phyloP scores from a whole-genome alignment of 1,140 invertebrate species.

The Solen grandis region DNA sequence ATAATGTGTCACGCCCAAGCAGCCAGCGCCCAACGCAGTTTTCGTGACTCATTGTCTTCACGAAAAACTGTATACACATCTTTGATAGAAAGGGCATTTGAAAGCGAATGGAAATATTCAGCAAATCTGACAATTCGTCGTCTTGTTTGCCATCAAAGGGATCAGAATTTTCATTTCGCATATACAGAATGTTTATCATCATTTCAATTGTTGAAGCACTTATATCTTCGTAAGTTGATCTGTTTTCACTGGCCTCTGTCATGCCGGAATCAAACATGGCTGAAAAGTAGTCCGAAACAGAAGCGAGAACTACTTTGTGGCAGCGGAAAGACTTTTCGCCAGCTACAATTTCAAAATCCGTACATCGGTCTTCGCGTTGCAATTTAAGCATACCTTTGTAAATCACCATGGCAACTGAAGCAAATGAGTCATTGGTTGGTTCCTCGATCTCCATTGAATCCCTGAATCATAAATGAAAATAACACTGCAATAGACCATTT shows the following conservation, averaged over 20 bases:
- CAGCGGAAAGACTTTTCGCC: slow-evolving; percentile 62
- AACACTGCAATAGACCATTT: no score
- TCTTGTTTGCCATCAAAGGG: background rate
- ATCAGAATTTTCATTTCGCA: background rate
- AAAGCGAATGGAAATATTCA: slow-evolving; percentile 26
- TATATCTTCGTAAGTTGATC: slow-evolving; percentile 62
- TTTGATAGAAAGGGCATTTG: slow-evolving; percentile 28
- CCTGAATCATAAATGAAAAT: no score
- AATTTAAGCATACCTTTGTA: slow-evolving; percentile 10
- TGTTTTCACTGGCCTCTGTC: slow-evolving; percentile 56
- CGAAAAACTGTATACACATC: slow-evolving; percentile 21
- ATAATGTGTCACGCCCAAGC: background rate
- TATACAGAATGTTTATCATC: slow-evolving; percentile 55
- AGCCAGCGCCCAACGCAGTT: slow-evolving; percentile 38
- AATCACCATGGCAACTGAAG: background rate
- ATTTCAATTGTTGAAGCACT: slow-evolving; percentile 10
- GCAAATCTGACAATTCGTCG: slow-evolving; percentile 17
- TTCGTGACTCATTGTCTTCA: background rate
- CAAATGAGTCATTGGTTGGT: no score
- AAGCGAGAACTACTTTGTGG: slow-evolving; percentile 67
- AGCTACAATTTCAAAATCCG: slow-evolving; percentile 62
- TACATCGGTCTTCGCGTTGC: slow-evolving; percentile 14
- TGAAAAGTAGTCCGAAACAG: slow-evolving; percentile 66
- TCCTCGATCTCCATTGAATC: no score
- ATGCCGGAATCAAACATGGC: slow-evolving; percentile 69